Evolutionary conservation across 2,888 invertebrate species (phyloP), one percentile per base, ranked within the genome.

Genomic region (Carcina quercana): DNA sequence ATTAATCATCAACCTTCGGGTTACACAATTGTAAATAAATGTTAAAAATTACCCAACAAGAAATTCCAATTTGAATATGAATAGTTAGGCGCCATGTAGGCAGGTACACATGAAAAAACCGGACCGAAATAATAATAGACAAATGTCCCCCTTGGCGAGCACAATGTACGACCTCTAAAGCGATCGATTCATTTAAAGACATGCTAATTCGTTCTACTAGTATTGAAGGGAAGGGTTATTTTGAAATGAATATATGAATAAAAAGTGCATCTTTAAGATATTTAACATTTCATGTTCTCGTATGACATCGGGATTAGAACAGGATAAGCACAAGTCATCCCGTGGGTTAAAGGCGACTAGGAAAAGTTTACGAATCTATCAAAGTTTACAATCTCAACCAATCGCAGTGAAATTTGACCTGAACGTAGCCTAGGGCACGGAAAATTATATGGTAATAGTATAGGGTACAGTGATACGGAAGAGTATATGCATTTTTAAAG

Each of bases 71-170:
- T 83, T 80, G 69, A 80, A 83, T 83, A 79, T 73, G 78, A 83
- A 82, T 82, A 70, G 76, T 56, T 68, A 74, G 68, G 80, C 82
- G 82, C 83, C 80, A 80, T 67, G 72, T 74, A 75, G 73, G 70
- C 76, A 80, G 78, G 70, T 74, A 78, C n/a, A n/a, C 71, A 72
- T 70, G 73, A 74, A 76, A 73, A 79, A 80, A 76, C 82, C 74
- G 79, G 80, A 68, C 67, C 71, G 59, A 69, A 65, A 75, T 74
- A 72, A 76, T 72, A 58, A 65, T 66, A 76, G 79, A 80, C 74
- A 74, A 79, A 78, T 79, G 79, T 78, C 72, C 71, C 66, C 66
- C 59, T 66, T 57, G 59, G 48, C 56, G 56, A 60, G 68, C 70
- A 80, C 82, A 82, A 79, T 76, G 69, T 62, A 52, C 60, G 64